Percentiles rank a stretch among this genome's conserved stretches.
phyloP scores from a whole-genome alignment of 2,113 vertebrate genomes.

The Mobula birostris region DNA sequence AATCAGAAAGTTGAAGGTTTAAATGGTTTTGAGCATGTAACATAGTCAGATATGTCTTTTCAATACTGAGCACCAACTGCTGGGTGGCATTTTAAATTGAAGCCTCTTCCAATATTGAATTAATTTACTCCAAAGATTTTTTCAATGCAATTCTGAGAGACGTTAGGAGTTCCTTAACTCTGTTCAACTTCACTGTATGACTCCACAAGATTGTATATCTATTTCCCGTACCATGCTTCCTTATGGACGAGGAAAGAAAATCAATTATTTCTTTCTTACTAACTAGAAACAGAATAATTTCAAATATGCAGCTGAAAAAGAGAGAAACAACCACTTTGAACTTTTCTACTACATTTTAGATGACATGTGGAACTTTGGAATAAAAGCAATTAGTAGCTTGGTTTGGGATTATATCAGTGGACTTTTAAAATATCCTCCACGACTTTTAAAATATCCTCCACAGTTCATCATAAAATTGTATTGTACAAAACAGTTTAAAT shows the following conservation, averaged over 20 bases:
- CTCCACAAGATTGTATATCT: background rate
- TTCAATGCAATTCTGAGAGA: background rate
- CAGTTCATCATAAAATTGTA: background rate
- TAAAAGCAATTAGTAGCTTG: background rate
- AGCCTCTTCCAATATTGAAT: background rate
- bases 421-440: background rate
- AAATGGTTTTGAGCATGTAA: background rate
- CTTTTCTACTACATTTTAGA: background rate
- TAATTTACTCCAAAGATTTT: background rate
- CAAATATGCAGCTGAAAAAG: background rate
- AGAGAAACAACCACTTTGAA: background rate
- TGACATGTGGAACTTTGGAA: background rate
- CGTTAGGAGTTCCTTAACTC: background rate
- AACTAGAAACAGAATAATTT: background rate
- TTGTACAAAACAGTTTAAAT: slow-evolving; percentile 9
- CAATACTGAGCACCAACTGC: background rate
- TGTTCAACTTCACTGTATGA: background rate
- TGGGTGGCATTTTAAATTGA: background rate
- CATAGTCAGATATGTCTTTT: background rate
- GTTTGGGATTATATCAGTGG: background rate
- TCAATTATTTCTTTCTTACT: background rate
- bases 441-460: background rate
- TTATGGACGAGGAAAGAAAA: background rate
- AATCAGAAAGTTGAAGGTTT: background rate
- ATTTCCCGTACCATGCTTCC: background rate